These are phyloP conservation scores for Psilopsiagon aurifrons DNA, from an alignment of 2,113 vertebrate genomes.

Conservation along the genomic window DNA sequence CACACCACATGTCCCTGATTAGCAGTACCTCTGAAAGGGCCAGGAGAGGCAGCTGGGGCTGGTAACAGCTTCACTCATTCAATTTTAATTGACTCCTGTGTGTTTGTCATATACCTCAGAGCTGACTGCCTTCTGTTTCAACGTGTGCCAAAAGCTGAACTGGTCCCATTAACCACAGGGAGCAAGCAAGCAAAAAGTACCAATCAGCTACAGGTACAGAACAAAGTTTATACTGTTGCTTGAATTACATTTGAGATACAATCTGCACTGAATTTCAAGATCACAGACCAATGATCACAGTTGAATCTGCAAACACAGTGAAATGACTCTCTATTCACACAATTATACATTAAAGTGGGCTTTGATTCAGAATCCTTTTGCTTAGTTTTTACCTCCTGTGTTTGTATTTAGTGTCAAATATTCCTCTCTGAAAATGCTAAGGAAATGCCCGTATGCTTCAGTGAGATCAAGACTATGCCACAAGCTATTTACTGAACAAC, in stretches of 20 bases:
- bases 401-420: neutral
- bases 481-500: neutral
- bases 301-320: neutral
- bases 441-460: neutral
- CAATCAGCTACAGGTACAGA: neutral
- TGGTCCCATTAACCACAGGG: neutral
- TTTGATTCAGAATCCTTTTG: neutral
- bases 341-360: neutral
- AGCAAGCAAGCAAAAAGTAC: neutral
- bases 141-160: slow-evolving; percentile 31
- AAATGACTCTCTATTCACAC: neutral
- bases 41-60: slow-evolving; percentile 41
- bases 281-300: neutral
- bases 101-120: slow-evolving; percentile 13
- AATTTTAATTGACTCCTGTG: slow-evolving; percentile 57
- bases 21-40: slow-evolving; percentile 1
- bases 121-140: slow-evolving; percentile 1
- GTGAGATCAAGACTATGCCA: neutral
- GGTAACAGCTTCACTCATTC: slow-evolving; percentile 42
- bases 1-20: neutral
- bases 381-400: neutral
- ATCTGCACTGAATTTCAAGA: neutral
- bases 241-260: neutral
- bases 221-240: neutral
- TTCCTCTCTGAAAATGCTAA: neutral